phyloP scores from a whole-genome alignment of 2,113 vertebrate species.

The Pholis gunnellus region DNA sequence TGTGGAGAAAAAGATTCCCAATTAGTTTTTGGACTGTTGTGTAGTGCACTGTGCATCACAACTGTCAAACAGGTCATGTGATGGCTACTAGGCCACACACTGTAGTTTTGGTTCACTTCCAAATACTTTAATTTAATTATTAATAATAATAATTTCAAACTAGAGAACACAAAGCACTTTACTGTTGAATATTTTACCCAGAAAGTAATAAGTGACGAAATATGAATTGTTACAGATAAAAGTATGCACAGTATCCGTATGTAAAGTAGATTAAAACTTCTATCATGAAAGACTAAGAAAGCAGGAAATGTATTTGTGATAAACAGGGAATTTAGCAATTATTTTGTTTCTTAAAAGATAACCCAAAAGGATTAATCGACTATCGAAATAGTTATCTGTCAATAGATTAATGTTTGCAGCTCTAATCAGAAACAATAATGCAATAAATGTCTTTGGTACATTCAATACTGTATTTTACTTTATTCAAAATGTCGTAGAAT shows the following conservation, averaged over 20 bases:
- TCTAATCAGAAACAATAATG: not conserved
- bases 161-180: not conserved
- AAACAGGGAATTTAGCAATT: not conserved
- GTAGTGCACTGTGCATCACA: not conserved
- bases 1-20: constrained; percentile 22
- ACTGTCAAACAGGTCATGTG: not conserved
- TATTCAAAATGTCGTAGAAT: not conserved
- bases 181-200: not conserved
- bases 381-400: not conserved
- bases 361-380: not conserved
- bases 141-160: not conserved
- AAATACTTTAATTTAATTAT: not conserved
- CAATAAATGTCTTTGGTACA: not conserved
- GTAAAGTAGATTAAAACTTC: not conserved
- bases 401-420: not conserved
- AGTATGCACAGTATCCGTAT: not conserved
- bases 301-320: not conserved
- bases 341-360: not conserved
- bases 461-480: not conserved
- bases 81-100: not conserved
- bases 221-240: not conserved
- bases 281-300: too few species aligned
- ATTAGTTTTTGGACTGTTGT: not conserved
- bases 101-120: not conserved
- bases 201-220: not conserved